phyloP scores from a whole-genome alignment of 2,797 vertebrate genomes.

The Bradypodion ventrale region DNA sequence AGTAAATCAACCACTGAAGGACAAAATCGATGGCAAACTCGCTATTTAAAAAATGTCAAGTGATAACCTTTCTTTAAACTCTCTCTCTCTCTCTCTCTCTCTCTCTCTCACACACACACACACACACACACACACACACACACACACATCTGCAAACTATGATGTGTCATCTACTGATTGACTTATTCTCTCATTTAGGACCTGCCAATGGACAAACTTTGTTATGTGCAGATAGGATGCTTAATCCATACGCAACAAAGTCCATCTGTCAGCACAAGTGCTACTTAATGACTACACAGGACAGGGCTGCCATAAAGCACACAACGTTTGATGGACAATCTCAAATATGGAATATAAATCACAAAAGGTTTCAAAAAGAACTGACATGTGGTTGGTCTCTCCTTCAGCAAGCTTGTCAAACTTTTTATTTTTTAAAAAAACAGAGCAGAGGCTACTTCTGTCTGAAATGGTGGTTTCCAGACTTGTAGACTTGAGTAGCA shows the following conservation, averaged over 20 bases:
- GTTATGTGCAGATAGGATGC: conserved; percentile 25
- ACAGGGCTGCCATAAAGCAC: conserved; percentile 33
- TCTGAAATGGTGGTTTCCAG: not conserved
- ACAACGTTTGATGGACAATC: conserved; percentile 34
- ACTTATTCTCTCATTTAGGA: conserved; percentile 45
- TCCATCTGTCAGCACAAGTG: conserved; percentile 50
- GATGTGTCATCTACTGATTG: not conserved
- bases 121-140: no score
- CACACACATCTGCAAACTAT: no score
- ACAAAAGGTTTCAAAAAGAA: conserved; percentile 45
- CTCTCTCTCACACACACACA: no score
- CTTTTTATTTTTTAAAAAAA: not conserved
- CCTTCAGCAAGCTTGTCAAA: not conserved
- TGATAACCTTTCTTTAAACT: conserved; percentile 6
- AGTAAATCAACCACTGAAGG: conserved; percentile 23
- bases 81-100: no score
- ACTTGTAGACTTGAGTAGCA: not conserved
- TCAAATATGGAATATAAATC: conserved; percentile 31
- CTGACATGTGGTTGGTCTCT: not conserved
- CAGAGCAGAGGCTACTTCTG: not conserved
- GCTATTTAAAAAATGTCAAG: not conserved
- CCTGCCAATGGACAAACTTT: conserved; percentile 41
- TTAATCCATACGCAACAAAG: conserved; percentile 46
- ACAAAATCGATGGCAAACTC: conserved; percentile 12
- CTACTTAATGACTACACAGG: conserved; percentile 39